These are phyloP conservation scores for Planococcus citri DNA, from an alignment of 1,140 invertebrate genomes.

Conservation along the genomic window DNA sequence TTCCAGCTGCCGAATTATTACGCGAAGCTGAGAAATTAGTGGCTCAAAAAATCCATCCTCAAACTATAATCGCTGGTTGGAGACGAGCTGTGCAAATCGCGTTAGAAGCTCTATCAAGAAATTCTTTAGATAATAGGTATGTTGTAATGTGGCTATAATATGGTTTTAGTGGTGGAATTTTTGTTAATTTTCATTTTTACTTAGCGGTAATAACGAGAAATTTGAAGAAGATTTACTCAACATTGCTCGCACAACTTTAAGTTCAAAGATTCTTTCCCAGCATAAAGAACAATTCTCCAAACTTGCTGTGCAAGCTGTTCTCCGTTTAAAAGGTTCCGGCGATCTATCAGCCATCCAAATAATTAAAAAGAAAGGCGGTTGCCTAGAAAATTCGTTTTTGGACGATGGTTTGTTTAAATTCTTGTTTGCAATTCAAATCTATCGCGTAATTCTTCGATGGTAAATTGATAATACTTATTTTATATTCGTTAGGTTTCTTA, in stretches of 20 bases:
- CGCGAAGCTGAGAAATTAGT: conserved; percentile 91
- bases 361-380: conserved; percentile 90
- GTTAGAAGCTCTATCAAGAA: conserved; percentile 59
- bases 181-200: neutral
- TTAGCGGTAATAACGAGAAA: conserved; percentile 47
- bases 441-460: neutral
- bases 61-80: conserved; percentile 95
- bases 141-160: conserved; percentile 22
- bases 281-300: conserved; percentile 95
- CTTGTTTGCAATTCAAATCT: conserved; percentile 12
- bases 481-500: conserved; percentile 61
- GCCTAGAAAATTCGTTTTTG: conserved; percentile 86
- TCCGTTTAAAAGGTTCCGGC: conserved; percentile 88
- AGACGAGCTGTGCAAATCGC: conserved; percentile 73
- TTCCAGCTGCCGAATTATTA: conserved; percentile 77
- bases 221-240: conserved; percentile 87
- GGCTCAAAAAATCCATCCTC: conserved; percentile 91
- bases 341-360: conserved; percentile 95
- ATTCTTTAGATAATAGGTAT: conserved; percentile 63
- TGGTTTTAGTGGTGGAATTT: neutral
- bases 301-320: conserved; percentile 86
- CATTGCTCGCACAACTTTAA: conserved; percentile 93
- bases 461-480: conserved; percentile 14
- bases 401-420: conserved; percentile 60
- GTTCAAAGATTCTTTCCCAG: conserved; percentile 95